Evolutionary conservation across 2,797 vertebrate species (phyloP).

Genomic region (Apogon talboti): DNA sequence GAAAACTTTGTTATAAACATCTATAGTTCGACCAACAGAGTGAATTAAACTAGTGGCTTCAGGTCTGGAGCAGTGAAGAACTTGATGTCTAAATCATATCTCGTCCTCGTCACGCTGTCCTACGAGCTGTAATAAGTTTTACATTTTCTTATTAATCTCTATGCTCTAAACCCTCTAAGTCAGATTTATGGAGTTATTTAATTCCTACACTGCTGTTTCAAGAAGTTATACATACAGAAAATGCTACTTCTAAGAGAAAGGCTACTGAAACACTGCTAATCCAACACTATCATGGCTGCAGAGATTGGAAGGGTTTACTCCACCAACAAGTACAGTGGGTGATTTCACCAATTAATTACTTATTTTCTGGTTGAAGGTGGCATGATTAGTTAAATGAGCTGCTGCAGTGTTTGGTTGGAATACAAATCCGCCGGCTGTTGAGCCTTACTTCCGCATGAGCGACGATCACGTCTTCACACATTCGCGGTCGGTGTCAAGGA

Average conservation of each 20-base stretch:
- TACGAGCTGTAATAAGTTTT: conserved; percentile 28
- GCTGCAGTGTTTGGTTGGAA: conserved; percentile 25
- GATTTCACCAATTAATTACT: conserved; percentile 27
- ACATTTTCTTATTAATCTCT: conserved; percentile 26
- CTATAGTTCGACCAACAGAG: neutral
- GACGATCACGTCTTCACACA: conserved; percentile 12
- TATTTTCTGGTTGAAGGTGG: conserved; percentile 26
- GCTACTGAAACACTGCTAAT: conserved; percentile 7
- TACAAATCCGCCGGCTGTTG: conserved; percentile 12
- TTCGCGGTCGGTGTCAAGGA: neutral
- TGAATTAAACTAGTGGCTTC: conserved; percentile 23
- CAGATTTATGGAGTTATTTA: conserved; percentile 33
- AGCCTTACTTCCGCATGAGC: conserved; percentile 27
- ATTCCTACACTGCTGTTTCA: neutral
- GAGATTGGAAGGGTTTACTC: neutral
- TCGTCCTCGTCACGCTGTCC: neutral
- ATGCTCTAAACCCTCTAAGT: conserved; percentile 23
- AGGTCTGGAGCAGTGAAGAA: conserved; percentile 12
- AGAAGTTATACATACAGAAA: no score
- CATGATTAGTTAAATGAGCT: conserved; percentile 39
- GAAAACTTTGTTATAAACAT: conserved; percentile 12
- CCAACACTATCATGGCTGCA: neutral
- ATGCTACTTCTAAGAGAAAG: no score
- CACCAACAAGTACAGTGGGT: neutral
- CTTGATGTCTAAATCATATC: conserved; percentile 16